phyloP scores from a whole-genome alignment of 2,113 vertebrate genomes.

The Hemichromis elongatus region DNA sequence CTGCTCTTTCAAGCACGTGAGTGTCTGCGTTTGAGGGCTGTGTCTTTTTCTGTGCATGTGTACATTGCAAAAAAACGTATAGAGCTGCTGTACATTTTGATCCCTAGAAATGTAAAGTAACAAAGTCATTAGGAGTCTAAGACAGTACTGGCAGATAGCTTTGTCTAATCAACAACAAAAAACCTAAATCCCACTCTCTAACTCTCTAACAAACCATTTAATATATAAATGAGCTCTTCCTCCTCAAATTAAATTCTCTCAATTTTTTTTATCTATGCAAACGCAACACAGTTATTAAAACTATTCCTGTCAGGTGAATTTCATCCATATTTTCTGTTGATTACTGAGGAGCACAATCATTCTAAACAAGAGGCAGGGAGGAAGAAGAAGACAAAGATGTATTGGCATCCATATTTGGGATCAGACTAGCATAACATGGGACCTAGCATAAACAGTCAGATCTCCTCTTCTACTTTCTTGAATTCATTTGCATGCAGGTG shows the following conservation, averaged over 20 bases:
- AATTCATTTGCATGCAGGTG: background rate
- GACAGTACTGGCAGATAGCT: background rate
- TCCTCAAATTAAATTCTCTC: background rate
- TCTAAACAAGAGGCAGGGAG: background rate
- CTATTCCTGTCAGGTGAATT: background rate
- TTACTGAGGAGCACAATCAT: background rate
- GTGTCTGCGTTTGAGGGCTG: background rate
- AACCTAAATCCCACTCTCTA: background rate
- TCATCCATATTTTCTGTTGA: background rate
- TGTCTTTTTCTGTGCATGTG: background rate
- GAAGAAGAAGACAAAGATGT: background rate
- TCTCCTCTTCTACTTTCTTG: background rate
- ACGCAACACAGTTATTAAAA: background rate
- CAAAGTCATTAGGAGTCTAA: background rate
- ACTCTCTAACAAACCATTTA: background rate
- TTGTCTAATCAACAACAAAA: background rate
- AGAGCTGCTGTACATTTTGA: background rate
- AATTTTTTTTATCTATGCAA: no score
- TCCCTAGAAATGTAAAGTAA: background rate
- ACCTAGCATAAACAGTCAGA: background rate
- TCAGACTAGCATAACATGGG: background rate
- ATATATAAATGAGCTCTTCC: background rate
- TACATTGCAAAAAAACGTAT: background rate
- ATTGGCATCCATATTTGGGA: background rate
- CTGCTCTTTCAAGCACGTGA: constrained; percentile 15